phyloP scores from a whole-genome alignment of 2,888 invertebrate genomes.

The Rosalia funebris region DNA sequence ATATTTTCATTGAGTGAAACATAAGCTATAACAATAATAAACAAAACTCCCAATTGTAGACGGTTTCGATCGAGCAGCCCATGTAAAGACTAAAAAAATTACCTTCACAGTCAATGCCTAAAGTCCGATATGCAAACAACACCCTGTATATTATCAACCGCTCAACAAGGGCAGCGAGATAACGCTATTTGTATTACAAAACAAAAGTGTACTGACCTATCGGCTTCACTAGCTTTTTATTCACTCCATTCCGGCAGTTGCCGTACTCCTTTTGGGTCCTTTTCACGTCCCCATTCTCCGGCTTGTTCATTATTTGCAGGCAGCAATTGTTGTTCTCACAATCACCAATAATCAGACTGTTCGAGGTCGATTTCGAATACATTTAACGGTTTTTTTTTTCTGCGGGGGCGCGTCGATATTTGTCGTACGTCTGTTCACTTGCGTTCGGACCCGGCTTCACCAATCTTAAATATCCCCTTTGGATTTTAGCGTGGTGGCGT shows the following conservation, averaged over 20 bases:
- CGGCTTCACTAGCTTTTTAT: conserved; percentile 41
- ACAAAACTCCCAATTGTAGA: no score
- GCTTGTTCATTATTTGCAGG: conserved; percentile 39
- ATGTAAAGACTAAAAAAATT: no score
- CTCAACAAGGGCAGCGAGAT: no score
- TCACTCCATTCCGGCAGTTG: conserved; percentile 51
- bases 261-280: conserved; percentile 48
- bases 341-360: conserved; percentile 38
- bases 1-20: no score
- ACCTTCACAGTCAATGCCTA: no score
- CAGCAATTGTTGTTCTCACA: conserved; percentile 48
- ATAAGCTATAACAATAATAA: no score
- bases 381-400: conserved; percentile 30
- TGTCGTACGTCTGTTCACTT: no score
- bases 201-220: conserved; percentile 47
- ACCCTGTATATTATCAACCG: no score
- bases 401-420: background rate
- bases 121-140: no score
- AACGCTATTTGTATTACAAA: background rate
- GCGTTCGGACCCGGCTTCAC: no score
- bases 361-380: conserved; percentile 43
- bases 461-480: no score
- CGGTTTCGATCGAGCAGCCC: no score
- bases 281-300: conserved; percentile 38
- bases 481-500: background rate